Evolutionary conservation across 2,113 vertebrate species (phyloP), one percentile per base, ranked within the genome.

Genomic region (Megaceryle torquata): DNA sequence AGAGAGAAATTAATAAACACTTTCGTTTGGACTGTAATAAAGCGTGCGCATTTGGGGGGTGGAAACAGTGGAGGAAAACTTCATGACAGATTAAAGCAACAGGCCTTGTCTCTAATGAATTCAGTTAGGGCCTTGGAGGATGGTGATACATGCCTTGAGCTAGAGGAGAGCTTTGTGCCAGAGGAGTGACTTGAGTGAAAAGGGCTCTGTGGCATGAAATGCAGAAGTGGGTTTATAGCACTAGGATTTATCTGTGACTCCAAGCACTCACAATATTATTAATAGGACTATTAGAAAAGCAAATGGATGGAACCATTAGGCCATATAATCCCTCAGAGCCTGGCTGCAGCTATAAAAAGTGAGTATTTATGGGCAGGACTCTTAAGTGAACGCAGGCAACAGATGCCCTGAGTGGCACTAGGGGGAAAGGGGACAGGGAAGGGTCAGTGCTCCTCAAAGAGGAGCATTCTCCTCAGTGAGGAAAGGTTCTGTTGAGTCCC

Each of bases 241-340:
- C n/a, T 54, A 70, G 79, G 82, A 41, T 82, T 86, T 79, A 41
- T 48, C 78, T 63, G 75, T 41, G 75, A n/a, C 86, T 82, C 85
- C 0, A 1, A 76, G 81, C 89, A 69, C 71, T 81, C 59, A 25
- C 18, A 51, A 8, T 35, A 33, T 88, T 22, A 43, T 57, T 86
- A 46, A 37, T 19, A 35, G 16, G 56, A 60, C 64, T 24, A 25
- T 71, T 41, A 67, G 79, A 48, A 83, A 86, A 87, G 63, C 71
- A 70, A 68, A 79, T 57, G 85, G 78, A 43, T 88, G 82, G 54
- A 61, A 17, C 39, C 92, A 24, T 41, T 6, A 24, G 82, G 76
- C 29, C 54, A 54, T 26, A 17, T 77, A 75, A 71, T 35, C 56
- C 78, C 77, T 35, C 25, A 22, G 77, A 82, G 84, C 3, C 29